Evolutionary conservation across 1,140 invertebrate genomes (phyloP), one percentile per base, ranked within the genome.

Genomic region (Rhagoletis pomonella): DNA sequence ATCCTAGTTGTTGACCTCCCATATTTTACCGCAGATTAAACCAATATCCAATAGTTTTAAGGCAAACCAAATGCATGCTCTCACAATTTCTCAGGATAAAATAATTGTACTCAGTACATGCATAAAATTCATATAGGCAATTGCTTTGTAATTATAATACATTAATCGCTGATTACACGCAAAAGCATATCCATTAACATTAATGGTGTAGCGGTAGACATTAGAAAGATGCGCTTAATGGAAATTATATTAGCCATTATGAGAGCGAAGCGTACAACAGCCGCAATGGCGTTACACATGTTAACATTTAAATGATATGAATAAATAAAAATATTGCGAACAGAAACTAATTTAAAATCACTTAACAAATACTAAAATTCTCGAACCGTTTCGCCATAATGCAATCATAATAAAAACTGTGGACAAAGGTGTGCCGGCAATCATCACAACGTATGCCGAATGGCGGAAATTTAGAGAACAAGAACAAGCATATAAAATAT

Each of bases 401-500:
- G 73, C 73, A 81, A 81, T 81, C 73, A 81, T 81, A 81, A 81
- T 81, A 81, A 81, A 81, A 81, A 50, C 2, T 19, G 47, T 55
- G 47, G 55, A 14, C 73, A 81, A 81, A 81, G 73, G 73, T n/a
- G n/a, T 58, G 19, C 73, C 73, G 47, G 73, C 73, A 81, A 55
- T 55, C 44, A 81, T n/a, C 44, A 42, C 73, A 9, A 47, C 47
- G 17, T 42, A 29, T 29, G 29, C 29, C 29, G 44, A 14, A 81
- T 55, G 73, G 2, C n/a, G 73, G 42, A 55, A 55, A 17, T 81
- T 50, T n/a, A 19, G 47, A 58, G 5, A 55, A 55, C 14, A 81
- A 81, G 73, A 81, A 81, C 73, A 58, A 81, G 73, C 73, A 19
- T 19, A 55, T 81, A 81, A 81, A 77, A 81, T 81, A 81, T 55